phyloP scores from a whole-genome alignment of 2,888 invertebrate genomes.

The Troides aeacus region DNA sequence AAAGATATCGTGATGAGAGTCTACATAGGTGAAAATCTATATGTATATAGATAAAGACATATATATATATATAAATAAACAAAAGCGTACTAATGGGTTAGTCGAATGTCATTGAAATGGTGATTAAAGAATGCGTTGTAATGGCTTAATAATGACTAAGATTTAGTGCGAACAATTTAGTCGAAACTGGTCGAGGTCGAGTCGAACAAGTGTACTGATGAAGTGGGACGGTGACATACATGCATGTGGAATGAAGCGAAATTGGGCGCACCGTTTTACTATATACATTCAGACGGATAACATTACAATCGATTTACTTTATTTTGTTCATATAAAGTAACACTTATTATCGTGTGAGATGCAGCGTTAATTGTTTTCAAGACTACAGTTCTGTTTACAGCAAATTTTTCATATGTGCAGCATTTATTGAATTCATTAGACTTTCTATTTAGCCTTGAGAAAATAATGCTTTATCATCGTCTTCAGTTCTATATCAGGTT shows the following conservation, averaged over 20 bases:
- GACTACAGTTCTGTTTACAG: not conserved
- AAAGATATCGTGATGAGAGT: no score
- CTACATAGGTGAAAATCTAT: no score
- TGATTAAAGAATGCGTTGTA: not conserved
- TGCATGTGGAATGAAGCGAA: slow-evolving; percentile 29
- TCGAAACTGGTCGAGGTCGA: slow-evolving; percentile 52
- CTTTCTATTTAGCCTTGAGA: not conserved
- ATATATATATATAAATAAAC: not conserved
- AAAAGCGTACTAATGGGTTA: not conserved
- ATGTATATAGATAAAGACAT: no score
- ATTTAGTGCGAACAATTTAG: slow-evolving; percentile 15
- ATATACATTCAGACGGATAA: not conserved
- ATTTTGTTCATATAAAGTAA: not conserved
- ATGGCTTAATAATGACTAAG: slow-evolving; percentile 13
- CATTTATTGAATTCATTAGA: not conserved
- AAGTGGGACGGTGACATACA: slow-evolving; percentile 53
- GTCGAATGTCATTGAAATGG: not conserved
- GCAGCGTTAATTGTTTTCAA: no score
- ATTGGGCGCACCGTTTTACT: slow-evolving; percentile 25
- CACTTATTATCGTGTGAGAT: no score
- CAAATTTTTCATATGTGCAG: not conserved
- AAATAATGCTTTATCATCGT: not conserved
- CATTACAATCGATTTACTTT: not conserved
- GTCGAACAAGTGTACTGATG: slow-evolving; percentile 55
- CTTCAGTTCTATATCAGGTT: not conserved